Evolutionary conservation across 2,888 invertebrate genomes (phyloP), one percentile per base, ranked within the genome.

Genomic region (Standfussiana lucernea): DNA sequence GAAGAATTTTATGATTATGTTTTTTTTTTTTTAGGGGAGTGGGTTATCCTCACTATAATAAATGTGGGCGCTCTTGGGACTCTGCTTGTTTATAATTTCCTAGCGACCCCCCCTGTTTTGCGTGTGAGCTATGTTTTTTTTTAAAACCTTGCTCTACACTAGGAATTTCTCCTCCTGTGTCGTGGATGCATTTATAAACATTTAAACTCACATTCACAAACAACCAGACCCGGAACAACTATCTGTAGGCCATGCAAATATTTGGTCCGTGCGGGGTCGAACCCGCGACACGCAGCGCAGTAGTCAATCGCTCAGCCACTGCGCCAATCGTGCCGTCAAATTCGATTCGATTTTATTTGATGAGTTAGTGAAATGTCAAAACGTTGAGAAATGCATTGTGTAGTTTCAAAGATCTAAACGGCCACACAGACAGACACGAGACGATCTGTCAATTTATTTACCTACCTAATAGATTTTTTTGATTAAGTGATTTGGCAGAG

Each of bases 11-110:
- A 42, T 28, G 35, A 32, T n/a, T 65, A 69, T 47, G 11, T 50
- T 35, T 69, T 45, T 28, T 45, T 50, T 56, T 79, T 68, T 80
- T 61, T 59, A 45, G 37, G 82, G 66, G 71, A 32, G 47, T 64
- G 35, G 61, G 35, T 61, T 75, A 28, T 45, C 35, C 37, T 47
- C 3, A 18, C 21, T 80, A 18, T 32, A 53, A 50, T 62, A 45
- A 40, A 24, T 45, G 18, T 56, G 18, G 21, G 42, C n/a, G n/a
- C 4, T 59, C 59, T 8, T 59, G 15, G 0, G 42, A 21, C 71
- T 5, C n/a, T n/a, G 28, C 2, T 15, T n/a, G 32, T 32, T 40
- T 47, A n/a, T 40, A 35, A n/a, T n/a, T 64, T 40, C 35, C 15
- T 18, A n/a, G 35, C 37, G 6, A 24, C 1, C 8, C 18, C 18